phyloP scores from a whole-genome alignment of 2,797 vertebrate genomes.

The Pitangus sulphuratus region DNA sequence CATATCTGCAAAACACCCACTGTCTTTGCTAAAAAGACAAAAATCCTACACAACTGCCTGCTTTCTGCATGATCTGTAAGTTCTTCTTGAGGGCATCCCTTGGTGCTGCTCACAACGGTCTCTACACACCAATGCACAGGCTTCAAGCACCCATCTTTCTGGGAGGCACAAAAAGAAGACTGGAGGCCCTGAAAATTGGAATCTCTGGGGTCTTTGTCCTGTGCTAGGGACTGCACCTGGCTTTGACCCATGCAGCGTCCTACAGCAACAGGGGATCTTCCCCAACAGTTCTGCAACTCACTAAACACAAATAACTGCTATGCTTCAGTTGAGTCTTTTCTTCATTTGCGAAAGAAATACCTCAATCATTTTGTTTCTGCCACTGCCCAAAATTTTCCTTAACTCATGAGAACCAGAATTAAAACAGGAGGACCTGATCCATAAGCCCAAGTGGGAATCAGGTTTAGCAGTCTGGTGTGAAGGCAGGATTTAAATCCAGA shows the following conservation, averaged over 20 bases:
- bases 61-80: not conserved
- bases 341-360: not conserved
- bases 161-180: not conserved
- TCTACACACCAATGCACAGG: fast-evolving
- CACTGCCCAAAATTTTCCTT: not conserved
- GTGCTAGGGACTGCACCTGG: not conserved
- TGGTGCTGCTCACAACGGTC: not conserved
- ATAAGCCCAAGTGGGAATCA: not conserved
- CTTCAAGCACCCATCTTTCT: not conserved
- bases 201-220: not conserved
- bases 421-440: not conserved
- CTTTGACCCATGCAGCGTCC: not conserved
- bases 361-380: not conserved
- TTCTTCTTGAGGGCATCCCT: not conserved
- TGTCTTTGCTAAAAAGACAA: not conserved
- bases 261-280: not conserved
- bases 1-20: not conserved
- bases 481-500: not conserved
- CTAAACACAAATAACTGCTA: not conserved
- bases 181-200: not conserved
- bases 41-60: not conserved
- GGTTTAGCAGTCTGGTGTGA: not conserved
- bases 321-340: not conserved
- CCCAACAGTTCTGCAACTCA: not conserved
- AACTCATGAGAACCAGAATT: not conserved